phyloP scores from a whole-genome alignment of 2,888 invertebrate species.

The Eudasyphora cyanicolor region DNA sequence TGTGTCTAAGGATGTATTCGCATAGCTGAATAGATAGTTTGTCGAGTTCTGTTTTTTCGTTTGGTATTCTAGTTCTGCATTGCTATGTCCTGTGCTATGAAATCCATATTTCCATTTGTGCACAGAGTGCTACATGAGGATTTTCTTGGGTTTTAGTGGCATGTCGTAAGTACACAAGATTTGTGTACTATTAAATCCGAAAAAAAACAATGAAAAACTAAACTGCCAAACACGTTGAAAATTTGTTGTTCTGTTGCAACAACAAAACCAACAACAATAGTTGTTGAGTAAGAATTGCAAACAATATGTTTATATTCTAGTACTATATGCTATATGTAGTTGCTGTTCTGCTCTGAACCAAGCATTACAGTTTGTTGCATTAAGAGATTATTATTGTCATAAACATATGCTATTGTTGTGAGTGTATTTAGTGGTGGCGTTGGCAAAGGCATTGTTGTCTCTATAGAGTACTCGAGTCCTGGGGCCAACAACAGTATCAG shows the following conservation, averaged over 20 bases:
- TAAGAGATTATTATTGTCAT: slow-evolving; percentile 4
- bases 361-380: neutral
- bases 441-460: no score
- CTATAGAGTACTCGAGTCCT: no score
- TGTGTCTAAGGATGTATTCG: no score
- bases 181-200: no score
- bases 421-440: slow-evolving; percentile 3
- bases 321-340: no score
- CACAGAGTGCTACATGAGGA: neutral
- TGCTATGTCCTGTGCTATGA: no score
- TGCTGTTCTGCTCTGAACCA: neutral
- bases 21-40: no score
- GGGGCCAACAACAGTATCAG: no score
- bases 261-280: no score
- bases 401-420: neutral
- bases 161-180: neutral
- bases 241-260: neutral
- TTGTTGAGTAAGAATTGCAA: neutral
- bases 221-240: slow-evolving; percentile 7
- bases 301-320: neutral
- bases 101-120: neutral
- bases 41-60: no score
- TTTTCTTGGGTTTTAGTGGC: slow-evolving; percentile 1
- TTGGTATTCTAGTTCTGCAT: no score
- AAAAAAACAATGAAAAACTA: neutral